Conservation (phyloP, 2,888 invertebrate species). For the Ornithoptera alexandrae region DNA sequence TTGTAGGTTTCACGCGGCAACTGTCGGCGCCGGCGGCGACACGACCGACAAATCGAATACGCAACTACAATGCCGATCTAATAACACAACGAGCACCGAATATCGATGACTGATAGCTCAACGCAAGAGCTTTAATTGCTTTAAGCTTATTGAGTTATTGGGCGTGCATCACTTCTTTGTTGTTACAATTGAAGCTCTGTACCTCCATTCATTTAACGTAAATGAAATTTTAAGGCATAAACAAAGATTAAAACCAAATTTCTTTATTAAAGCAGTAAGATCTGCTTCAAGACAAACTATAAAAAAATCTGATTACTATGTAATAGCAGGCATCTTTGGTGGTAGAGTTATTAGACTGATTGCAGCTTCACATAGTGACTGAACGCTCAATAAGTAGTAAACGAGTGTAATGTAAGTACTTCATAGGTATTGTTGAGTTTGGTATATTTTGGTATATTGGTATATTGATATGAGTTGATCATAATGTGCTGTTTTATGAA, state of each 20-base stretch:
- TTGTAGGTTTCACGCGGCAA: constrained; percentile 49
- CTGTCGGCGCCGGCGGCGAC: constrained; percentile 53
- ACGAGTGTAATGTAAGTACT: too few relatives aligned
- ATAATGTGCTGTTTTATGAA: too few relatives aligned
- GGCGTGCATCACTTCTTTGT: constrained; percentile 16
- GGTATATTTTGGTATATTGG: too few relatives aligned
- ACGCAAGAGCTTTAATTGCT: constrained; percentile 39
- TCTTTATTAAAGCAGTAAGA: too few relatives aligned
- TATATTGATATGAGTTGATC: too few relatives aligned
- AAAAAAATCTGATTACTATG: not conserved
- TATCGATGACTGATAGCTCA: constrained; percentile 40
- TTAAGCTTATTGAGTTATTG: constrained; percentile 41
- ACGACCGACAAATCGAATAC: constrained; percentile 22
- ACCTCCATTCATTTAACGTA: too few relatives aligned
- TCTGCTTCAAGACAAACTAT: not conserved
- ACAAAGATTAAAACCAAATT: not conserved
- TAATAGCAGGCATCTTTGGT: not conserved
- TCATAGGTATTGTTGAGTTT: too few relatives aligned
- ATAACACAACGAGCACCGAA: constrained; percentile 16
- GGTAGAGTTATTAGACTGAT: not conserved
- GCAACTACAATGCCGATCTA: constrained; percentile 47
- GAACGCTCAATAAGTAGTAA: too few relatives aligned
- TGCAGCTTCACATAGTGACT: not conserved
- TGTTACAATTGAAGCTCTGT: constrained; percentile 6
- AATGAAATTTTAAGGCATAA: too few relatives aligned